Conservation (phyloP, 2,113 vertebrate genomes). For the Macaca nemestrina region DNA sequence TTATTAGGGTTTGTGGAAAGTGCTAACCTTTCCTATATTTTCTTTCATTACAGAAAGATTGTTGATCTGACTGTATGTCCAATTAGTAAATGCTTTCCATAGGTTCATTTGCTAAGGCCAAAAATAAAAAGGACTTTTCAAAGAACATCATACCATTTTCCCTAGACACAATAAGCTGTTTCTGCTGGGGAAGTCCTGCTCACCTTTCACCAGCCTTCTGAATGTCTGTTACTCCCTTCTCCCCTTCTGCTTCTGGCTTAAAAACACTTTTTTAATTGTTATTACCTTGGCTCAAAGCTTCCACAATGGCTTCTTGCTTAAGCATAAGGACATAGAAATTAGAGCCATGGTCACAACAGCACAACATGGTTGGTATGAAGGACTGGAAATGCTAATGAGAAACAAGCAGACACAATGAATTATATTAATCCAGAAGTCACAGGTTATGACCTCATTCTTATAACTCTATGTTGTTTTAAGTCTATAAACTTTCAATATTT, state of each 20-base stretch:
- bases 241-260: neutral
- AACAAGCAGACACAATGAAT: neutral
- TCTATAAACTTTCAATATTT: neutral
- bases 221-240: neutral
- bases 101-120: neutral
- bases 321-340: neutral
- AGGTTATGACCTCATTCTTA: neutral
- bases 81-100: neutral
- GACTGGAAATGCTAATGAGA: neutral
- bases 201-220: neutral
- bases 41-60: neutral
- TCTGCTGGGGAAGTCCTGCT: neutral
- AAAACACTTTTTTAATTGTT: neutral
- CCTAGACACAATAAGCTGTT: neutral
- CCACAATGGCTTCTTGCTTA: neutral
- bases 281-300: neutral
- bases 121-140: neutral
- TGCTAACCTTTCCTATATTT: neutral
- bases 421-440: neutral
- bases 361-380: neutral
- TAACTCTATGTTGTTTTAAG: neutral
- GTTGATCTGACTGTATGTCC: neutral
- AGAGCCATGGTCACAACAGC: neutral
- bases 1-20: neutral
- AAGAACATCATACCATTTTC: neutral